Base-by-base conservation (phyloP, 2,113 vertebrate genomes). In the Neodontobutis hainanensis region DNA sequence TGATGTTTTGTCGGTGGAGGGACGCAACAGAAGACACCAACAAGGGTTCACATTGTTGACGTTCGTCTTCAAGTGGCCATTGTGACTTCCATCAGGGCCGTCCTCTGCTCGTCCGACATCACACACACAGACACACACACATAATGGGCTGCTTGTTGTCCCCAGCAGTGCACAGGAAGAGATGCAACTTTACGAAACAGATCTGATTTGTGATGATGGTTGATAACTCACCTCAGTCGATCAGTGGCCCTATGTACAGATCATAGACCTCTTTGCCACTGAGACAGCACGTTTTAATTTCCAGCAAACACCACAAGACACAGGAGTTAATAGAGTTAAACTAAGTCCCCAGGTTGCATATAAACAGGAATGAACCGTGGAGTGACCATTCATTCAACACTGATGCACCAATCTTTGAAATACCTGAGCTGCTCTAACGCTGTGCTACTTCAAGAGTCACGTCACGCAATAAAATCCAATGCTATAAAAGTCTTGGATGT, bases 141-240 rank as follows among this genome's bases (percentile, higher is more conserved):
- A 89, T 84, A 89, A 91, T 72, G 81, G 55, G 19, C 16, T n/a
- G 1, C 72, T 87, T 89, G 88, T 89, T 86, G 40, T 69, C 65
- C 34, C 40, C 57, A 32, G 3, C 0, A 68, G 75, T 35, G 35
- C 51, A 65, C 73, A 76, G 82, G 49, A 87, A 82, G 77, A 53
- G 65, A 72, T 69, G 71, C 10, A 34, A 70, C 68, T 52, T 49
- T 35, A 69, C 27, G 49, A 47, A 61, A 65, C n/a, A 49, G 35
- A 50, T n/a, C 16, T 16, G 14, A 45, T 56, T 67, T 50, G 66
- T 68, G 65, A 71, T 68, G 73, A 8, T 55, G 68, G 68, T 63
- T 65, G 47, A 56, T 49, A 59, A 51, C 40, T 15, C 1, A 8
- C 57, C 62, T 75, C 70, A 56, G 68, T 12, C 59, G 19, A 57